Percentiles rank a stretch among this genome's conserved stretches.
Conservation (phyloP, 2,113 vertebrate species). For the Amblyopsis rosae region DNA sequence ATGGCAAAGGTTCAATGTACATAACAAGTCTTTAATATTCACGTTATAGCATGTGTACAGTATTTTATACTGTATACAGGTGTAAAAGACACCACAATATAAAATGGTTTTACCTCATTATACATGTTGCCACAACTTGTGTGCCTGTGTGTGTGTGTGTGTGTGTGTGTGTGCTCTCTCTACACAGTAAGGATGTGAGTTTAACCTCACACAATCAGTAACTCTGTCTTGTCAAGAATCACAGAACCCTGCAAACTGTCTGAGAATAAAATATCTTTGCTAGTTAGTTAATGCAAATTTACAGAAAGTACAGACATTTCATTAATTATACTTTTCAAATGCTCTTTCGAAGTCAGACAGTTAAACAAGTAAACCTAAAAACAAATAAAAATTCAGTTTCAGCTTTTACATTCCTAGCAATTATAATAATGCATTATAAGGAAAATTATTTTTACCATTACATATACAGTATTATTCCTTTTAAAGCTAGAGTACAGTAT, state of each 20-base stretch:
- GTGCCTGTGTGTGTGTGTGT: conserved; percentile 4
- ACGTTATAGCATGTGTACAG: too few species aligned
- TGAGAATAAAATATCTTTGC: neutral
- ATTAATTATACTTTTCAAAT: too few species aligned
- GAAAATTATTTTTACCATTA: neutral
- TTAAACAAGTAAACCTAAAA: neutral
- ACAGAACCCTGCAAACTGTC: neutral
- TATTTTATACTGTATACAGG: neutral
- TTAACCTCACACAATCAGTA: conserved; percentile 19
- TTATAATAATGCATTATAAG: neutral
- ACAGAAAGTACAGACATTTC: neutral
- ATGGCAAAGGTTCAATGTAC: too few species aligned
- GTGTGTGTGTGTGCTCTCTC: neutral
- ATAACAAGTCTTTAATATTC: too few species aligned
- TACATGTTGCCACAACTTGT: neutral
- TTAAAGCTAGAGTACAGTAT: neutral
- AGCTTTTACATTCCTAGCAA: neutral
- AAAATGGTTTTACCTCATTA: neutral
- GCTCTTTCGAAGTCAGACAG: too few species aligned
- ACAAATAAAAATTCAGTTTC: neutral
- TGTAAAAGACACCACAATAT: neutral
- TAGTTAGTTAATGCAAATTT: neutral
- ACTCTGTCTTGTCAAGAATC: conserved; percentile 2
- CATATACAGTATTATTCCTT: neutral
- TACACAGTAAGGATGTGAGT: neutral